Evolutionary conservation across 2,888 invertebrate genomes (phyloP), one percentile per base, ranked within the genome.

Genomic region (Callinectes sapidus): DNA sequence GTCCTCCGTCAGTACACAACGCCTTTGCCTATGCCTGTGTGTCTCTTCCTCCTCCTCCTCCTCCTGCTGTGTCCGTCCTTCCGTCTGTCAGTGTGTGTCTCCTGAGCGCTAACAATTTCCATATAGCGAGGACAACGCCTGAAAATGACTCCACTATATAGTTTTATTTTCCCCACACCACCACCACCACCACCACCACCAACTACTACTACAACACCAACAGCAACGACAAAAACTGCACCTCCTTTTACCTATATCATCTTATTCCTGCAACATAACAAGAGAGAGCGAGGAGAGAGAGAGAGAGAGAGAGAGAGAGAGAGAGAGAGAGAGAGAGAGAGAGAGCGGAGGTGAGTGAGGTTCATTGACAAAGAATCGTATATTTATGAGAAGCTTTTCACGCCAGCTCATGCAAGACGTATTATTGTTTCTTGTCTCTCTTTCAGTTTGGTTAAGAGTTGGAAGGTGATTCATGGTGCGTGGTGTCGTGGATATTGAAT

Each of bases 301-400:
- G 90, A 85, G 85, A 90, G 90, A 77, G 54, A 85, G 90, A 35
- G 85, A 85, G 90, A 85, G 90, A 90, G 90, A 85, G 90, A 85
- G 55, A 85, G 90, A 85, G 90, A 85, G 90, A 90, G 85, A 85
- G 90, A 85, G 90, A 81, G 90, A 85, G 89, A 89, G n/a, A 32
- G 71, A 71, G 35, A 35, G 89, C 66, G 23, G 32, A 16, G 35
- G n/a, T 6, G 48, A 48, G 71, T 28, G 71, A 71, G 28, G 2
- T 71, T n/a, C 71, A 28, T 28, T 48, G 48, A 48, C 48, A 71
- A 71, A 28, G 71, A 28, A 71, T 28, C 28, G 71, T 28, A 71
- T 71, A 71, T 71, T 71, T 71, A 71, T 71, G 71, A 71, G 28
- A 10, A 71, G 71, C 28, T 71, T 71, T 71, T 71, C 28, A 28